phyloP scores from a whole-genome alignment of 2,797 vertebrate species.

The Enteromius anoplus region DNA sequence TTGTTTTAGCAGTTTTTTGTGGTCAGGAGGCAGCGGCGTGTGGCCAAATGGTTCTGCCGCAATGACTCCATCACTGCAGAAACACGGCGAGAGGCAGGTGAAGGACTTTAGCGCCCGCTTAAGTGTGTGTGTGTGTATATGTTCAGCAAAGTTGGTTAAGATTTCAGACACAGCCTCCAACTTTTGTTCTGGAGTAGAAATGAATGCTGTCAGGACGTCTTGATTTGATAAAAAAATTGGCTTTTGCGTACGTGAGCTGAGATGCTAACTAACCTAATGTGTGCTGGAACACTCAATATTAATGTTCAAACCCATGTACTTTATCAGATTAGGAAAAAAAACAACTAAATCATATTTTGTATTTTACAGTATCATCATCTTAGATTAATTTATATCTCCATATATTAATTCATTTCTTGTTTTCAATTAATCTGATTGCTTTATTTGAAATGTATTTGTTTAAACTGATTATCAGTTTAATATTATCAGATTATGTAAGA shows the following conservation, averaged over 20 bases:
- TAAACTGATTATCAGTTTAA: not conserved
- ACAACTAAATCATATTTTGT: not conserved
- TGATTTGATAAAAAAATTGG: not conserved
- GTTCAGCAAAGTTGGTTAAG: conserved; percentile 10
- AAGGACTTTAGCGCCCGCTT: not conserved
- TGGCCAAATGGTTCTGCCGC: conserved; percentile 55
- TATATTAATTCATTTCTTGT: too few relatives aligned
- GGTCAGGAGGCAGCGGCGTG: conserved; percentile 36
- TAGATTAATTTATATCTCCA: too few relatives aligned
- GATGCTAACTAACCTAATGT: not conserved
- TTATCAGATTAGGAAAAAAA: not conserved
- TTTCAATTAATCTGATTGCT: not conserved
- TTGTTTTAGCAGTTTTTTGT: conserved; percentile 19
- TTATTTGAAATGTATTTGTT: not conserved
- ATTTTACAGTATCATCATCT: not conserved
- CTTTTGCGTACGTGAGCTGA: not conserved
- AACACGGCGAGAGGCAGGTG: conserved; percentile 17
- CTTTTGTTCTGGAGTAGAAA: conserved; percentile 1
- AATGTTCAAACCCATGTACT: not conserved
- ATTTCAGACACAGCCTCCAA: not conserved
- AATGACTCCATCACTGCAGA: conserved; percentile 46
- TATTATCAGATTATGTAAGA: not conserved
- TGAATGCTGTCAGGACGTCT: not conserved
- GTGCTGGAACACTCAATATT: not conserved
- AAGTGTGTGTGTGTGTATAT: conserved; percentile 37